Evolutionary conservation across 2,113 vertebrate species (phyloP), one percentile per base, ranked within the genome.

Genomic region (Tragelaphus buxtoni): DNA sequence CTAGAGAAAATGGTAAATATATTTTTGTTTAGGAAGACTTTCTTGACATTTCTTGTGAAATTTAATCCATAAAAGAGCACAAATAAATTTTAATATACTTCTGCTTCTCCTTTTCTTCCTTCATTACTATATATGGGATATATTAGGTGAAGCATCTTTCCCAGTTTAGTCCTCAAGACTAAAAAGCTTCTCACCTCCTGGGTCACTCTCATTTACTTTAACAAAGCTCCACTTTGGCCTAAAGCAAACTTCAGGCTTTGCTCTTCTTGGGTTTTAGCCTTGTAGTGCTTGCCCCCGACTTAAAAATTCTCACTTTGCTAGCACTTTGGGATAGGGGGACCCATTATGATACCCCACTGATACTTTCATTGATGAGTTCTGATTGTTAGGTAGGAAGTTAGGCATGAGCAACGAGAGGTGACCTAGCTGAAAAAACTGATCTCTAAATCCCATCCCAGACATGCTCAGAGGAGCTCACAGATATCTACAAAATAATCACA

Each of bases 21-120:
- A 35, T 45, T 88, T 94, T 85, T 86, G 32, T 45, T 87, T 65
- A 32, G 42, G 30, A 60, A 39, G n/a, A 16, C 1, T 9, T 45
- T 80, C 45, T 65, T 45, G 79, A 81, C 42, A 82, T 86, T 80
- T 85, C 81, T 88, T 81, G n/a, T 76, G 49, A 4, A 94, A 81
- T 61, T 83, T 72, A 81, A 96, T 60, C 63, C 53, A 82, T 49
- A 61, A 88, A 63, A 30, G 80, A 91, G 12, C 32, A 22, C 12
- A 74, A 35, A 49, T 76, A 96, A 92, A 91, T n/a, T 95, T 81
- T 76, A 95, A 88, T 56, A 39, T 35, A 72, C 69, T 90, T 93
- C n/a, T 2, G 2, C 32, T 88, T 32, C 26, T 86, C 51, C n/a
- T 61, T 90, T 84, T 63, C 51, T 86, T 93, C 35, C 61, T 72